Base-by-base conservation (phyloP, 2,888 invertebrate genomes). In the Trachelus troglodyta region DNA sequence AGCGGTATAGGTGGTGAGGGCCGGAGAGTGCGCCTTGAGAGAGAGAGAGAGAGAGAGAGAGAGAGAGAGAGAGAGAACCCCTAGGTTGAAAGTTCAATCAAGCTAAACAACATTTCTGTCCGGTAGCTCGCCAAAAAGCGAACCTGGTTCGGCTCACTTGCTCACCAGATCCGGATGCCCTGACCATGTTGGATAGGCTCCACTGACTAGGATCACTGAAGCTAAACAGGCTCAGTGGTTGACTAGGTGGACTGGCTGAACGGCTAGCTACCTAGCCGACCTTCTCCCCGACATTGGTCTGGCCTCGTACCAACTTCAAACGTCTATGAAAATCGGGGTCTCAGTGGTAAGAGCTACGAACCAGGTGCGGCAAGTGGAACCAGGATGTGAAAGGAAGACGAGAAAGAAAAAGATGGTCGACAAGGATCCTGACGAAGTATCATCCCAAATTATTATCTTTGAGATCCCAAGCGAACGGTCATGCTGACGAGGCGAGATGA, bases 31-130 rank as follows among this genome's bases (percentile, higher is more conserved):
- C 80, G 88, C 85, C 86, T 87, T 87, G 86, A 87, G 86, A 85
- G 82, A 40, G 15, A 40, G 15, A 40, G 40, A 40, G 40, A 40
- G 37, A 37, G 12, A 37, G 37, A 12, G 37, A 37, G 37, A 15
- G 37, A 15, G 37, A 80, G 82, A 34, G 34, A 11, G 35, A 35
- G 35, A 12, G 84, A 83, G 81, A 81, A 83, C 86, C 82, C 77
- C 83, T 77, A 77, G 79, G 79, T 78, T 83, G 85, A 84, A 85
- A 87, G 88, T 89, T 89, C 89, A 89, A 89, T 89, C 89, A 89
- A 89, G 87, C 89, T 87, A 87, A 89, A 88, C 89, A 89, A 88
- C 88, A 88, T 89, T 89, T 89, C 87, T 87, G 88, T 86, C 83
- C 87, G 84, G 84, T 87, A 85, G 87, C 88, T 86, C 82, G 83